Evolutionary conservation across 2,888 invertebrate species (phyloP), one percentile per base, ranked within the genome.

Genomic region (Spodoptera picta): DNA sequence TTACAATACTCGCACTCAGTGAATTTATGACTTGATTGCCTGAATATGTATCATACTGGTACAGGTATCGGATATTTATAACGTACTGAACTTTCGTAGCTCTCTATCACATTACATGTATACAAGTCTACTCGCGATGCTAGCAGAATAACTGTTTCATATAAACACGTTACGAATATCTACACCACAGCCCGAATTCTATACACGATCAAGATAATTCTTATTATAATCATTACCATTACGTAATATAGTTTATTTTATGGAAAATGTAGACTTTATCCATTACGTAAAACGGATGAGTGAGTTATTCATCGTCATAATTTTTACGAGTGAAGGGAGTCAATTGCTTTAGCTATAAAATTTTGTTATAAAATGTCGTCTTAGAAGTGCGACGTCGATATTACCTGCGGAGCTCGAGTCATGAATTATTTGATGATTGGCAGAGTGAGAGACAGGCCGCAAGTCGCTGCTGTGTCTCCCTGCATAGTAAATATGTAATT

Each of bases 261-360:
- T 36, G 36, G 57, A 58, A 68, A 60, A 42, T 57, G 49, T 71
- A 52, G 44, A 46, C 14, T 12, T 41, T 31, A 24, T 53, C 19
- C 47, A 53, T 51, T 45, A 58, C 48, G 10, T 46, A 46, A 52
- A 72, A 49, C 43, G 31, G 51, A 55, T 56, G 58, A 72, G 14
- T 59, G 56, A 56, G 73, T 72, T 66, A 67, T 66, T 60, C 66
- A 66, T 80, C 64, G 60, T 48, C 59, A 66, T 59, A 63, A 66
- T 51, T 63, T 65, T 77, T 67, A 77, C 65, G 75, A 77, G 52
- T 46, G 47, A 46, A 41, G 63, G 51, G 31, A 62, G 50, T 60
- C 62, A 66, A 60, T 66, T 73, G 52, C 50, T 60, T 44, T 58
- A 23, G 59, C 54, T 60, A 65, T 71, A 59, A 64, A 59, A 52